phyloP scores from a whole-genome alignment of 2,888 invertebrate genomes.

The Crioceris asparagi region DNA sequence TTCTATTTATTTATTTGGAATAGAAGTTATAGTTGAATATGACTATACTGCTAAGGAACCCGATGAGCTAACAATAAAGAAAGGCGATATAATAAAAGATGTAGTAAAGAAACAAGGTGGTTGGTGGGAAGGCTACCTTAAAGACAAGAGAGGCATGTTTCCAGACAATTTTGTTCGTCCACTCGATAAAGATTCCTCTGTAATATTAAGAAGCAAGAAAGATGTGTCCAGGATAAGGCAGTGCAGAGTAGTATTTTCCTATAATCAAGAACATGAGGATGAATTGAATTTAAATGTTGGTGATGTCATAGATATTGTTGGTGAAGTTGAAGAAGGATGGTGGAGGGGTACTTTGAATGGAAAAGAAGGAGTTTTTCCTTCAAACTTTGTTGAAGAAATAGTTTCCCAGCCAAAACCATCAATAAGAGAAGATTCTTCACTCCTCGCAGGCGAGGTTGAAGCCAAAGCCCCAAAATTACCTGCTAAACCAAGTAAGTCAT shows the following conservation, averaged over 20 bases:
- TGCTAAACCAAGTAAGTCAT: constrained; percentile 62
- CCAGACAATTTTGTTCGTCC: constrained; percentile 86
- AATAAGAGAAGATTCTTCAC: constrained; percentile 17
- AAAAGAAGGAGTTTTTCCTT: constrained; percentile 86
- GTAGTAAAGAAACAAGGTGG: constrained; percentile 70
- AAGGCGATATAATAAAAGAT: constrained; percentile 74
- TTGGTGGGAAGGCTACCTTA: constrained; percentile 85
- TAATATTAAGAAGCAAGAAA: constrained; percentile 28
- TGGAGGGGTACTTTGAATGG: constrained; percentile 80
- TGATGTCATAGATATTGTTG: constrained; percentile 81
- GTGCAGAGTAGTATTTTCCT: constrained; percentile 81
- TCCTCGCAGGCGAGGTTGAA: constrained; percentile 13
- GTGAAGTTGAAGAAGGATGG: constrained; percentile 90
- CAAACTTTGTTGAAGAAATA: constrained; percentile 74
- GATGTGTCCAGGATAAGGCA: constrained; percentile 44
- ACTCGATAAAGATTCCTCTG: constrained; percentile 24
- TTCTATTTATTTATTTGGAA: constrained; percentile 34
- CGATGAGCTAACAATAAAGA: constrained; percentile 72
- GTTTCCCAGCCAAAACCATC: constrained; percentile 17
- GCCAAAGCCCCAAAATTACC: constrained; percentile 56
- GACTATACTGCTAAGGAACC: constrained; percentile 77
- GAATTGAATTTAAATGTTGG: constrained; percentile 80
- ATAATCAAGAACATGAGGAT: constrained; percentile 87
- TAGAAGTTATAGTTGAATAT: constrained; percentile 77
- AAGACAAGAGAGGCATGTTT: constrained; percentile 77